These are phyloP conservation scores for Zaprionus ornatus DNA, from an alignment of 1,140 invertebrate genomes.

Conservation along the genomic window DNA sequence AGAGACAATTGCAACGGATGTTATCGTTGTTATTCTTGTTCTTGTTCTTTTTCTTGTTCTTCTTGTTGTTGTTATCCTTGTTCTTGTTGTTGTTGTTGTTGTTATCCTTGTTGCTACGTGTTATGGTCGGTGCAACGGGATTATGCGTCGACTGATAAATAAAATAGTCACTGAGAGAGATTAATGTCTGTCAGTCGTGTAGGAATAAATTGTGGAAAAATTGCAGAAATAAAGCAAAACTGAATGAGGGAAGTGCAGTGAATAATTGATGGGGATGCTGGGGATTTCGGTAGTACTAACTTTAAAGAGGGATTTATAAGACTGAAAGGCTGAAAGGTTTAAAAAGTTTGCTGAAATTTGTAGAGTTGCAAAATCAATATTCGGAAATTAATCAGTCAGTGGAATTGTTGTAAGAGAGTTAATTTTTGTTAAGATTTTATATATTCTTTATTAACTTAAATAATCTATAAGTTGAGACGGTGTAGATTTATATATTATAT, in stretches of 20 bases:
- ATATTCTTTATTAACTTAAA: no score
- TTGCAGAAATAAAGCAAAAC: background rate
- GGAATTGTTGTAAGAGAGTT: no score
- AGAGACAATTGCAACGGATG: conserved; percentile 11
- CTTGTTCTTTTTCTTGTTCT: background rate
- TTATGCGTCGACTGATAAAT: conserved; percentile 2
- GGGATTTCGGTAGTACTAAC: background rate
- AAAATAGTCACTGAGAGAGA: background rate
- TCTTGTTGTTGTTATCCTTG: background rate
- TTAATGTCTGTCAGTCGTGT: background rate
- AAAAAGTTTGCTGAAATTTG: background rate
- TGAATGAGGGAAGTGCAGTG: background rate
- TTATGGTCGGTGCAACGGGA: background rate
- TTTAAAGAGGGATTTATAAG: background rate
- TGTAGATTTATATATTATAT: no score
- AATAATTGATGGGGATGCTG: background rate
- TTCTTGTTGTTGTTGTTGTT: background rate
- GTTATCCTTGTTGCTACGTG: background rate
- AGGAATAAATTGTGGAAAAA: background rate
- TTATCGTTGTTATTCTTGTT: background rate
- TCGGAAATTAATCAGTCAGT: no score
- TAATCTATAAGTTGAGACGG: no score
- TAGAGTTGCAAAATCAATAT: no score
- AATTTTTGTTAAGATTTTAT: no score
- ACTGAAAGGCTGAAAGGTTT: background rate